Base-by-base conservation (phyloP, 2,113 vertebrate genomes). In the Solea solea region DNA sequence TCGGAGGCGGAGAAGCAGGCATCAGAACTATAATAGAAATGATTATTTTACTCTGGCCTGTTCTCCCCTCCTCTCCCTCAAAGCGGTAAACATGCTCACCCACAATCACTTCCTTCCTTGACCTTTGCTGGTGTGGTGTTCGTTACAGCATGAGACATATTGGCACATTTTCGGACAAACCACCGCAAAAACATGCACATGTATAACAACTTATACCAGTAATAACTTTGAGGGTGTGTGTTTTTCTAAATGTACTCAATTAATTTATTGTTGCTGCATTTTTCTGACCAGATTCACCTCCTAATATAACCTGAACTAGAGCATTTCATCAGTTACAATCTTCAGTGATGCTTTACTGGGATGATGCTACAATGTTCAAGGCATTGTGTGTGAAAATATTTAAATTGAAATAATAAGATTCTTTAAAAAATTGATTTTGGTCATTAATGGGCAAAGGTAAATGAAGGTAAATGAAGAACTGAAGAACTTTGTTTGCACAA, bases 1-100 rank as follows among this genome's bases (percentile, higher is more conserved):
- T 97, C 95, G 9, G 96, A 94, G 69, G 91, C 72, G 80, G 95
- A 96, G 86, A 94, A 89, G 86, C 95, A 94, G 92, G 93, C 92
- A 7, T 75, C 78, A 81, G 94, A 94, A 67, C 91, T 90, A 83
- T 94, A 92, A 92, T 80, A 78, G 39, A 60, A 67, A 21, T 11
- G 0, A 52, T 53, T 39, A 67, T 81, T 70, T 83, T 62, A 63
- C 69, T 88, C 84, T 86, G 86, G 83, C 88, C 88, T 90, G 85
- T 86, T 90, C 75, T 85, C 88, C 79, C 89, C 88, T 88, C 75
- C 78, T 73, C 75, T 73, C 78, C 75, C 80, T 86, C 78, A 76
- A 85, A 82, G 89, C 71, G 90, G 90, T 90, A 91, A 91, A 88
- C 44, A 67, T 52, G 45, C 51, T 75, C 57, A 64, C 40, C 44